These are phyloP conservation scores for Clarias batrachus DNA, from an alignment of 2,113 vertebrate genomes.

Conservation along the genomic window DNA sequence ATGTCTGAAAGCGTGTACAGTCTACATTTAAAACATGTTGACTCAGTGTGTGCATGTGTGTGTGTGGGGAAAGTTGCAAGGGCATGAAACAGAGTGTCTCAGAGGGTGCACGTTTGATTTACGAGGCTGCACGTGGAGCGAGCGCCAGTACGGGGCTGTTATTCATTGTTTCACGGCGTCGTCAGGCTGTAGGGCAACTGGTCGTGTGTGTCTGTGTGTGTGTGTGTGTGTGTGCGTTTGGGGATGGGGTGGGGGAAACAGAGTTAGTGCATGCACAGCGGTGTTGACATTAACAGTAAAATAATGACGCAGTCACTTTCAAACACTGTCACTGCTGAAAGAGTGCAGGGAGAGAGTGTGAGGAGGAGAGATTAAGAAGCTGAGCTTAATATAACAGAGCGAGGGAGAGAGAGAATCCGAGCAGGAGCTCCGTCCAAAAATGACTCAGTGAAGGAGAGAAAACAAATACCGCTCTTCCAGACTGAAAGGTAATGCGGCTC, in stretches of 20 bases:
- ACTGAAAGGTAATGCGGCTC: background rate
- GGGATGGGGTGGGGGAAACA: background rate
- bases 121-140: background rate
- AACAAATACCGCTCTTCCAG: background rate
- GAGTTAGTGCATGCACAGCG: background rate
- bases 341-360: slow-evolving; percentile 53
- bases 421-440: background rate
- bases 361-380: slow-evolving; percentile 26
- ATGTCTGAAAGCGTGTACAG: slow-evolving; percentile 13
- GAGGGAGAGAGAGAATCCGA: background rate
- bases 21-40: background rate
- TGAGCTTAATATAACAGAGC: slow-evolving; percentile 22
- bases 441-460: background rate
- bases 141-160: background rate
- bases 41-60: slow-evolving; percentile 14
- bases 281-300: slow-evolving; percentile 64
- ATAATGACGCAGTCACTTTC: slow-evolving; percentile 71
- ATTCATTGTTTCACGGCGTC: slow-evolving; percentile 11
- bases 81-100: background rate
- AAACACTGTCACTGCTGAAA: slow-evolving; percentile 71
- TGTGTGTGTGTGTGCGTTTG: background rate
- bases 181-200: background rate
- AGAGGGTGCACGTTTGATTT: background rate
- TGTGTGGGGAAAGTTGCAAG: background rate
- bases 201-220: background rate